phyloP scores from a whole-genome alignment of 2,797 vertebrate genomes.

The Vireo griseus region DNA sequence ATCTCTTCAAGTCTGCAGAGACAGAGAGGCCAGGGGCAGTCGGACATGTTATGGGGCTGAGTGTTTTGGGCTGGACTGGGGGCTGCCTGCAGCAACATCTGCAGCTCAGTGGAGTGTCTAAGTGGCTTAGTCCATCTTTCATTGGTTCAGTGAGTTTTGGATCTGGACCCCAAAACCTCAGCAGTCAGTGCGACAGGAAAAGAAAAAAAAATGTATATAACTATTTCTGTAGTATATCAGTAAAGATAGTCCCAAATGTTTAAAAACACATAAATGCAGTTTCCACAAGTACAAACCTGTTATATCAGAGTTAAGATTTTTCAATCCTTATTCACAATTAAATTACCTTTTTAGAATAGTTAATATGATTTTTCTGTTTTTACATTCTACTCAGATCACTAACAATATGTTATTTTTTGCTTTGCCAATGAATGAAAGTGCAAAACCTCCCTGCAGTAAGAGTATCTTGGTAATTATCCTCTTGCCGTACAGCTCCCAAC shows the following conservation, averaged over 20 bases:
- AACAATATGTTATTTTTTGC: not conserved
- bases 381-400: not conserved
- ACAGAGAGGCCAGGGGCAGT: not conserved
- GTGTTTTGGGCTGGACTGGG: not conserved
- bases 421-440: not conserved
- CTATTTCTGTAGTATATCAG: not conserved
- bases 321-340: not conserved
- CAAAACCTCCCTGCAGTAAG: not conserved
- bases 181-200: not conserved
- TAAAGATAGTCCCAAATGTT: not conserved
- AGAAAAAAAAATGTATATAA: not conserved
- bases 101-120: not conserved
- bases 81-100: not conserved
- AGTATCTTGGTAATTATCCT: slow-evolving; percentile 35
- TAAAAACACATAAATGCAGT: not conserved
- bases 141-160: not conserved
- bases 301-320: not conserved
- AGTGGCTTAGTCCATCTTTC: not conserved
- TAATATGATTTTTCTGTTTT: not conserved
- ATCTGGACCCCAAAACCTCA: not conserved
- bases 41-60: rapidly evolving
- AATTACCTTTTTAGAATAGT: not conserved
- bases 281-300: not conserved
- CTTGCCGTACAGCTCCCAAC: slow-evolving; percentile 13
- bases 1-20: not conserved